These are phyloP conservation scores for Zeugodacus cucurbitae DNA, from an alignment of 1,140 invertebrate genomes.

Conservation along the genomic window DNA sequence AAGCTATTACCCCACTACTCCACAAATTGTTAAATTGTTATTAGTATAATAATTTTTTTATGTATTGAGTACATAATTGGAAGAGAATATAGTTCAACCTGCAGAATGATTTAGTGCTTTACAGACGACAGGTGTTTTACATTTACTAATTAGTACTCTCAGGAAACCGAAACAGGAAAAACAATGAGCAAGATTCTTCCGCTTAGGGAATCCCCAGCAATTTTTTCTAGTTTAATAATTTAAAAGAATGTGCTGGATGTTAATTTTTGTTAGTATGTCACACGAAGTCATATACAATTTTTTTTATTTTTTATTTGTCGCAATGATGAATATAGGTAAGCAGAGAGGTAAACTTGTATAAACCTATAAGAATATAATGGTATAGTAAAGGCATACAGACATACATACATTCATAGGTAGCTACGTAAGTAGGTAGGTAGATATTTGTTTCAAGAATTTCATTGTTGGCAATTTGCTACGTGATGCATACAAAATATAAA, in stretches of 20 bases:
- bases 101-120: too few relatives aligned
- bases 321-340: not conserved
- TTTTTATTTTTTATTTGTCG: not conserved
- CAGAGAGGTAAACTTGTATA: too few relatives aligned
- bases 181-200: not conserved
- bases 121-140: too few relatives aligned
- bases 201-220: not conserved
- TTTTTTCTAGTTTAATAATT: not conserved
- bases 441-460: not conserved
- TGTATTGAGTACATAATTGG: too few relatives aligned
- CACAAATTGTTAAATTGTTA: too few relatives aligned
- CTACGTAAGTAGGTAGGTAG: not conserved
- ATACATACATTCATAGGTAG: not conserved
- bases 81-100: too few relatives aligned
- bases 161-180: not conserved
- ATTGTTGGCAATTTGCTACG: not conserved
- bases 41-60: too few relatives aligned
- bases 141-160: too few relatives aligned
- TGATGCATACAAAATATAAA: not conserved
- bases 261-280: not conserved
- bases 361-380: too few relatives aligned
- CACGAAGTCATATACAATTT: not conserved
- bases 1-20: too few relatives aligned
- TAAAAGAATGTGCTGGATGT: not conserved
- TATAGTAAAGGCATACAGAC: not conserved